Conservation (phyloP, 2,888 invertebrate species). For the Tipula vernalis region DNA sequence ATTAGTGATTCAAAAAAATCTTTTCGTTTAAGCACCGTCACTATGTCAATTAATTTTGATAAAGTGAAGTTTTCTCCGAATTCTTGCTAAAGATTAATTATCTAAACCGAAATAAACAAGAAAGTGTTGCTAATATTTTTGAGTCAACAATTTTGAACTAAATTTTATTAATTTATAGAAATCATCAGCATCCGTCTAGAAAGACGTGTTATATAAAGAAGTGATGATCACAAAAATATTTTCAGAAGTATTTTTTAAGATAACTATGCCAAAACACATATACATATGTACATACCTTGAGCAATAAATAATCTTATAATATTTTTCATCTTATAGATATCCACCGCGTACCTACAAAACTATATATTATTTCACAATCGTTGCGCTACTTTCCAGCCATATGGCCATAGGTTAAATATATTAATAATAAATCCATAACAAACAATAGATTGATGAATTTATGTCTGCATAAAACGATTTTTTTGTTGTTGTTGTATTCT, state of each 20-base stretch:
- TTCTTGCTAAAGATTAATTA: too few species aligned
- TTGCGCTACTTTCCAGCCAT: background rate
- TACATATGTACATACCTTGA: background rate
- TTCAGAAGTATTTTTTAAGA: background rate
- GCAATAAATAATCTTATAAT: background rate
- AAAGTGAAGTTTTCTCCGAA: too few species aligned
- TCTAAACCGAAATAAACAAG: too few species aligned
- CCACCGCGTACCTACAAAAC: background rate
- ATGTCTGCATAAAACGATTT: background rate
- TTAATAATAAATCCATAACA: background rate
- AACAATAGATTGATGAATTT: constrained; percentile 4
- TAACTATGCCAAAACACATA: background rate
- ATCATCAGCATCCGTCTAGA: too few species aligned
- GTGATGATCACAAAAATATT: background rate
- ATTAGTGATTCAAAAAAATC: too few species aligned
- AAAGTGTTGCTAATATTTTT: too few species aligned
- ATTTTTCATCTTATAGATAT: background rate
- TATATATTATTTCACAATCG: background rate
- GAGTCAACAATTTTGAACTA: too few species aligned
- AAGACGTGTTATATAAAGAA: too few species aligned
- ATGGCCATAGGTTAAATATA: background rate
- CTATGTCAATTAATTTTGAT: too few species aligned
- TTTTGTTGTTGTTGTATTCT: too few species aligned
- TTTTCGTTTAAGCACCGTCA: too few species aligned
- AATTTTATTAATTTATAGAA: too few species aligned